Conservation (phyloP, 1,140 invertebrate genomes). For the Drosophila erecta region DNA sequence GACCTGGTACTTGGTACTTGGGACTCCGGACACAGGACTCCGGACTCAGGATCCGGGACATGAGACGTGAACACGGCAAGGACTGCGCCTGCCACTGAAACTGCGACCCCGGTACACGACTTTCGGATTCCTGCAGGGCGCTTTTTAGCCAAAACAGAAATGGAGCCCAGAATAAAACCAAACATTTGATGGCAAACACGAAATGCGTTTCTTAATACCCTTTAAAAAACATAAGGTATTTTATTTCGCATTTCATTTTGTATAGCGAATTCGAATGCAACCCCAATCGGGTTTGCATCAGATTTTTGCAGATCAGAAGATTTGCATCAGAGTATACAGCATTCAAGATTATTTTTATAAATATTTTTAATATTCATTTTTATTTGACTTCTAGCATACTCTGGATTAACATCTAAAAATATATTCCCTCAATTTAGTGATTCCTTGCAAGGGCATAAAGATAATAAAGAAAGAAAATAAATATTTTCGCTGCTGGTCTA, state of each 20-base stretch:
- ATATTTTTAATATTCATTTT: too few species aligned
- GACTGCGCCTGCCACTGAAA: slow-evolving; percentile 34
- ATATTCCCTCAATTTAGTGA: not conserved
- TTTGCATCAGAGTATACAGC: too few species aligned
- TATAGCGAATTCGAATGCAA: too few species aligned
- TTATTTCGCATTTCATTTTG: not conserved
- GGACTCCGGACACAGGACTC: not conserved
- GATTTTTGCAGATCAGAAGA: too few species aligned
- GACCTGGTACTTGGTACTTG: not conserved
- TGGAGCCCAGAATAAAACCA: slow-evolving; percentile 5
- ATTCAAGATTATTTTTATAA: too few species aligned
- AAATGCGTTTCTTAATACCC: not conserved
- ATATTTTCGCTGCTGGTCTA: slow-evolving; percentile 46
- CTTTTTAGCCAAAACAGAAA: slow-evolving; percentile 48
- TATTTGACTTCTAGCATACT: too few species aligned
- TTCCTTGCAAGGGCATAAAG: not conserved
- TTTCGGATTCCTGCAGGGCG: slow-evolving; percentile 72
- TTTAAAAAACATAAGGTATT: not conserved
- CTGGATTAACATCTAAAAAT: not conserved
- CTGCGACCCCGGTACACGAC: slow-evolving; percentile 61
- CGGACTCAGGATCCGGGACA: slow-evolving; percentile 11
- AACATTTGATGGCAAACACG: not conserved
- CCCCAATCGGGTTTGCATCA: too few species aligned
- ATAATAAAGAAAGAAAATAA: slow-evolving; percentile 7
- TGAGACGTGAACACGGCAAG: slow-evolving; percentile 40